Conservation (phyloP, 2,797 vertebrate species). For the Microhierax caerulescens region DNA sequence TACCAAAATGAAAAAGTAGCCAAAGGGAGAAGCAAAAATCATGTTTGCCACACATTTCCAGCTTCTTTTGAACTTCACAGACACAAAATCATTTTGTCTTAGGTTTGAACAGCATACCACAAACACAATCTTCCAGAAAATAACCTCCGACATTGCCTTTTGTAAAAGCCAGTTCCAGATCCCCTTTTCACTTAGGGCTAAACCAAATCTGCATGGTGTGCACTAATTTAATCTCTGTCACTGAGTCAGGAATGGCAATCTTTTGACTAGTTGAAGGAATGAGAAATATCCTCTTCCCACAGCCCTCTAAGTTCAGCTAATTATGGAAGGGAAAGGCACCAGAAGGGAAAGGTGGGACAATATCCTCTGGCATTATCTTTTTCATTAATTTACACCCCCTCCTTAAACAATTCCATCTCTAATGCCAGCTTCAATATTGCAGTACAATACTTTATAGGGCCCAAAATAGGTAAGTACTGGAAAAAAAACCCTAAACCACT, state of each 20-base stretch:
- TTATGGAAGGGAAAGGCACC: neutral
- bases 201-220: neutral
- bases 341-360: neutral
- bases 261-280: neutral
- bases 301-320: neutral
- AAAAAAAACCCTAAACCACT: rapidly evolving
- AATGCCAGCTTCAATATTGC: neutral
- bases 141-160: neutral
- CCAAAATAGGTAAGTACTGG: neutral
- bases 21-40: neutral
- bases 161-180: neutral
- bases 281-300: neutral
- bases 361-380: neutral
- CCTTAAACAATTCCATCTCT: neutral
- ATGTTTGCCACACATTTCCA: rapidly evolving
- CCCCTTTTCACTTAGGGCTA: neutral
- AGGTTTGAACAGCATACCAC: neutral
- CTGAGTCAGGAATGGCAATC: neutral
- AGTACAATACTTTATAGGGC: neutral
- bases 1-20: neutral
- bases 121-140: neutral
- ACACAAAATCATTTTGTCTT: neutral
- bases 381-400: neutral
- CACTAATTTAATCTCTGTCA: neutral
- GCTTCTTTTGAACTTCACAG: neutral